These are phyloP conservation scores for Geotrypetes seraphini DNA, from an alignment of 2,797 vertebrate genomes.

Conservation along the genomic window DNA sequence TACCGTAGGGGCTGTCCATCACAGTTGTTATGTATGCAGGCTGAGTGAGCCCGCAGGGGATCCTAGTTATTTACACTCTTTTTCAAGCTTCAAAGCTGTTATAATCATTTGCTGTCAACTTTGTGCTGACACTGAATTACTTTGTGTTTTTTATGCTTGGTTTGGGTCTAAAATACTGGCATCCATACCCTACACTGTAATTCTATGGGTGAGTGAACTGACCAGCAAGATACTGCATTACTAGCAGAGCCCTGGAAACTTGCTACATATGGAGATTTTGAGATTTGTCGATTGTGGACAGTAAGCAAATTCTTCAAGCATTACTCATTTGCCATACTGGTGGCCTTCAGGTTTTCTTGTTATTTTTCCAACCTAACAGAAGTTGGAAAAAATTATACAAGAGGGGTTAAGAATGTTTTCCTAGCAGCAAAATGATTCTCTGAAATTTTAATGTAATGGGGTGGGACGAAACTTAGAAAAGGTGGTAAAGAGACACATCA, in stretches of 20 bases:
- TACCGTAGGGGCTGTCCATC: conserved; percentile 66
- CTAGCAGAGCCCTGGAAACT: conserved; percentile 40
- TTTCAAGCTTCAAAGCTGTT: conserved; percentile 80
- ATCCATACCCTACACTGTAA: conserved; percentile 51
- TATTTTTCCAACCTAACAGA: no score
- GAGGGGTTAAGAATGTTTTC: no score
- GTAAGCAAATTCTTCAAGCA: conserved; percentile 47
- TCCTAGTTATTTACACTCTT: conserved; percentile 92
- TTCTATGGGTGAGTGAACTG: conserved; percentile 58
- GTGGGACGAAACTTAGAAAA: no score
- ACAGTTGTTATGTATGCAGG: conserved; percentile 67
- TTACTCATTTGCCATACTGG: conserved; percentile 40
- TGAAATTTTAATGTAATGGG: no score
- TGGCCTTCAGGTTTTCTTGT: conserved; percentile 36
- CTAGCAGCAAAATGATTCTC: no score
- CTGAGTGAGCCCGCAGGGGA: conserved; percentile 73
- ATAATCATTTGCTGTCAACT: conserved; percentile 86
- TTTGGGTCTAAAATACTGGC: conserved; percentile 61
- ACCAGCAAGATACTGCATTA: conserved; percentile 44
- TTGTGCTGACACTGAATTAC: conserved; percentile 73
- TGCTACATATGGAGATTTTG: conserved; percentile 50
- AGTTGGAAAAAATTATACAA: no score
- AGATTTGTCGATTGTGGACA: conserved; percentile 53
- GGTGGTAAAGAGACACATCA: no score
- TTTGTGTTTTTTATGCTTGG: conserved; percentile 65